Conservation (phyloP, 2,113 vertebrate species). For the Beaufortia kweichowensis region DNA sequence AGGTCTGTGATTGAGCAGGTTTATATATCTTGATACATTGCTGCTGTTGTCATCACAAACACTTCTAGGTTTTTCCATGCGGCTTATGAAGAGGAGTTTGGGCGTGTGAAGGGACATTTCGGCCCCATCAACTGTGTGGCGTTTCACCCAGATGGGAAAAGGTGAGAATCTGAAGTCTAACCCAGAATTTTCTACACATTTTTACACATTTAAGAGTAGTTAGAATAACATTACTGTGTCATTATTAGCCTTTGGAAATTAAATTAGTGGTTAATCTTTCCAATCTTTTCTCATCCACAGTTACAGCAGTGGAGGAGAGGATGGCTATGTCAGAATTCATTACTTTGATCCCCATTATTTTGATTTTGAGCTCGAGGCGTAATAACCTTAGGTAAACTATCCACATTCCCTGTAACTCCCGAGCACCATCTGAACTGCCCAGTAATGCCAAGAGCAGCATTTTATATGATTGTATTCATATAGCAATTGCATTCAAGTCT, state of each 20-base stretch:
- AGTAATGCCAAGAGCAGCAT: background rate
- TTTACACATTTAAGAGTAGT: no score
- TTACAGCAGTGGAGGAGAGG: constrained; percentile 96
- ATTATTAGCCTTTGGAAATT: background rate
- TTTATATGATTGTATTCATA: constrained; percentile 35
- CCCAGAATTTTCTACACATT: no score
- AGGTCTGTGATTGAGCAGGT: no score
- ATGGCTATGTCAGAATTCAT: constrained; percentile 95
- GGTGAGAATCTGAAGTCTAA: constrained; percentile 68
- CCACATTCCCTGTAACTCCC: background rate
- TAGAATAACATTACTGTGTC: no score
- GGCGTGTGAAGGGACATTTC: constrained; percentile 95
- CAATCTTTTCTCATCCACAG: constrained; percentile 68
- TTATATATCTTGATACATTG: background rate
- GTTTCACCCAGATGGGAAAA: constrained; percentile 96
- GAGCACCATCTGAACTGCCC: background rate
- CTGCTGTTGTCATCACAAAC: background rate
- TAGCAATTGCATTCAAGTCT: constrained; percentile 26
- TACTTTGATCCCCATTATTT: constrained; percentile 97
- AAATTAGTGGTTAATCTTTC: background rate
- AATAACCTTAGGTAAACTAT: constrained; percentile 26
- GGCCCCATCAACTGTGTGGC: constrained; percentile 97
- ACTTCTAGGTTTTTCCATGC: constrained; percentile 90
- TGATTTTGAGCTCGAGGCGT: constrained; percentile 95
- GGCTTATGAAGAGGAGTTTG: constrained; percentile 96